Evolutionary conservation across 2,888 invertebrate species (phyloP), one percentile per base, ranked within the genome.

Genomic region (Dione vanillae): DNA sequence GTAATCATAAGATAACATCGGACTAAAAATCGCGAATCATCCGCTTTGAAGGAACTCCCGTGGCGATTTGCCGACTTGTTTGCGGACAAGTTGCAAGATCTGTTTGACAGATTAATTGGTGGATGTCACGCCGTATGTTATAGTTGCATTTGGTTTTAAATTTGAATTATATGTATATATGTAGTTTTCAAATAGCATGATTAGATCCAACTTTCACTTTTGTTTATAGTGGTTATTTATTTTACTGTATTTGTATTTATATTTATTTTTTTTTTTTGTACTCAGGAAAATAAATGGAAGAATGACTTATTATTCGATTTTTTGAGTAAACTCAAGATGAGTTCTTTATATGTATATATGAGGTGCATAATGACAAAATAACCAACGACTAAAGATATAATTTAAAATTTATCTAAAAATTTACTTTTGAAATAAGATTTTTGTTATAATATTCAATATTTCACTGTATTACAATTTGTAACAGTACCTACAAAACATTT

Each of bases 1-100:
- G 86, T 80, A 84, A 86, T 90, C 90, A 90, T 76, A 78, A 82
- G 87, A 90, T 89, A 87, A 80, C 78, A 88, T 88, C 88, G 70
- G 78, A 78, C 78, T 82, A 80, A 83, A 83, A 81, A 80, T 79
- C 75, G 83, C 85, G 78, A 84, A 74, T 84, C 85, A 85, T 78
- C 78, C 79, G 79, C 79, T 78, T 82, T 79, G 77, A 78, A 74
- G 67, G 78, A 79, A 79, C 77, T 81, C 87, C 86, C 80, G 83
- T 78, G 71, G 88, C 79, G 85, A 77, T 70, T 77, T 71, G 71
- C 68, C 65, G 71, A 74, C 71, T 75, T 72, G 77, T 79, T 67
- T 67, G 76, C 77, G 77, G 79, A 82, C 80, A 78, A 75, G 78
- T 80, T 72, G 79, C 72, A 71, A 78, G 77, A 82, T 77, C 77